These are phyloP conservation scores for Bryconaethiops microstoma DNA, from an alignment of 2,797 vertebrate species.

Conservation along the genomic window DNA sequence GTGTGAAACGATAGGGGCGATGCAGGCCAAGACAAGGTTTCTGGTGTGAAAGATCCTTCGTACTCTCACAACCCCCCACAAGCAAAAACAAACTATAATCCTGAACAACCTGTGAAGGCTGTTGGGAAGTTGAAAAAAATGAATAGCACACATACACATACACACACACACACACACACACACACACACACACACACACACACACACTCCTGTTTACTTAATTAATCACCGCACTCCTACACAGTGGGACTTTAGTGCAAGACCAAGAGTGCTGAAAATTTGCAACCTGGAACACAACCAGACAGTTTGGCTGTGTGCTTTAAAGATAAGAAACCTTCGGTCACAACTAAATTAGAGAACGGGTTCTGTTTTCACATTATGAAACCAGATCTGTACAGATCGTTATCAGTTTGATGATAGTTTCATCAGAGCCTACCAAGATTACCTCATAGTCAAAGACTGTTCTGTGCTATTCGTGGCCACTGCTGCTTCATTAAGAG, in stretches of 20 bases:
- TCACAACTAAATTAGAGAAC: conserved; percentile 64
- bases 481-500: not conserved
- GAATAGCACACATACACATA: conserved; percentile 36
- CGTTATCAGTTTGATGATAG: conserved; percentile 60
- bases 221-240: conserved; percentile 50
- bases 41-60: conserved; percentile 8
- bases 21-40: not conserved
- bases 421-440: conserved; percentile 15
- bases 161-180: too few relatives aligned
- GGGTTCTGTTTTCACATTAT: conserved; percentile 50
- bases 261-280: conserved; percentile 51
- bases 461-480: not conserved
- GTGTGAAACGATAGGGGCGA: conserved; percentile 10
- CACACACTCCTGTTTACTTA: conserved; percentile 43
- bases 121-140: conserved; percentile 32
- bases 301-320: conserved; percentile 57
- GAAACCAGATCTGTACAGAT: conserved; percentile 16
- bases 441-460: not conserved
- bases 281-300: not conserved
- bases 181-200: too few relatives aligned
- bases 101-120: not conserved
- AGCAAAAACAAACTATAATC: not conserved
- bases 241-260: conserved; percentile 59
- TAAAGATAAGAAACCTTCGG: conserved; percentile 60
- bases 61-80: not conserved